phyloP scores from a whole-genome alignment of 2,113 vertebrate species.

The Bubo scandiacus region DNA sequence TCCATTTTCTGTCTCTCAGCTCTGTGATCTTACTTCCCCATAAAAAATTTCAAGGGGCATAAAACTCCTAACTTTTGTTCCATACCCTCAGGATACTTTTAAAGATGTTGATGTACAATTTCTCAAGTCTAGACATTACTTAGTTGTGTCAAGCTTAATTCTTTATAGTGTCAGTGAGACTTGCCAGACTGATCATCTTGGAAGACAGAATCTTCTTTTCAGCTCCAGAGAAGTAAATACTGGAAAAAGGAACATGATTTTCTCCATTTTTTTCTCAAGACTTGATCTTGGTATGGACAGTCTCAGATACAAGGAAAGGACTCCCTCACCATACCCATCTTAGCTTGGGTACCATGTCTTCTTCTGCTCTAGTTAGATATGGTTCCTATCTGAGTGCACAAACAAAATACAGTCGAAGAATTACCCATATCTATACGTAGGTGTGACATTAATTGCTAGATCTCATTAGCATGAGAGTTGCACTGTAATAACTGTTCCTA shows the following conservation, averaged over 20 bases:
- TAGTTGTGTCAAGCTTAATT: not conserved
- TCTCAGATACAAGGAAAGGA: not conserved
- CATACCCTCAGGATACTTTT: not conserved
- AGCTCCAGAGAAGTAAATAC: not conserved
- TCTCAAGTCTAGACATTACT: slow-evolving; percentile 28
- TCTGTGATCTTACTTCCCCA: not conserved
- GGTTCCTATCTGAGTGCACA: not conserved
- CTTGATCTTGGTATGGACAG: not conserved
- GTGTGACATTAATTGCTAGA: not conserved
- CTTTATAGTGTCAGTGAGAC: not conserved
- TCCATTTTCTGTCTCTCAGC: not conserved
- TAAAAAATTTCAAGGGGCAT: not conserved
- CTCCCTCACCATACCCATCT: not conserved
- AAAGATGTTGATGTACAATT: not conserved
- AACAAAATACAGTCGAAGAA: not conserved
- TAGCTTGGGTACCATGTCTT: not conserved
- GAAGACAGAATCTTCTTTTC: not conserved
- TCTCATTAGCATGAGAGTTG: not conserved
- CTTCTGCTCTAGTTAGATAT: not conserved
- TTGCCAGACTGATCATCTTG: not conserved
- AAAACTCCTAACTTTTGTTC: not conserved
- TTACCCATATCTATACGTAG: not conserved
- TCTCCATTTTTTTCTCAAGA: not conserved
- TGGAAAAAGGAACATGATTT: not conserved
- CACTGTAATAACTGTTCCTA: not conserved